phyloP scores from a whole-genome alignment of 2,113 vertebrate genomes.

The Daphoenositta chrysoptera region DNA sequence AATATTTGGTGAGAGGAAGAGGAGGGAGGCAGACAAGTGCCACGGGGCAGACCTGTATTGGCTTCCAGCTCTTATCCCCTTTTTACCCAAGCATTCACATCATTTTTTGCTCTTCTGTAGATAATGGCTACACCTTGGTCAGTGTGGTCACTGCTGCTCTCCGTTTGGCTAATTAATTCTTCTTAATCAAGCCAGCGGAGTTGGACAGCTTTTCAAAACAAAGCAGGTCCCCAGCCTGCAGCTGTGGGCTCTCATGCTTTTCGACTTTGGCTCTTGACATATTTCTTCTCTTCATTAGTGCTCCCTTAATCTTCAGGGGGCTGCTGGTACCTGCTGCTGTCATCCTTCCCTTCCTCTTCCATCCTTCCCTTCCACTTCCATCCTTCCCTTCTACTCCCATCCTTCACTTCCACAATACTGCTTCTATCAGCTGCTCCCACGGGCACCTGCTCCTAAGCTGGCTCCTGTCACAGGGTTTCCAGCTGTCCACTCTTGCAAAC shows the following conservation, averaged over 20 bases:
- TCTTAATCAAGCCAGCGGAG: background rate
- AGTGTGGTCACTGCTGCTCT: background rate
- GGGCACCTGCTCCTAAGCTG: background rate
- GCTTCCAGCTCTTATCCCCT: background rate
- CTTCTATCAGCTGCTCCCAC: background rate
- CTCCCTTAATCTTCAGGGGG: background rate
- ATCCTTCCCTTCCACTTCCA: background rate
- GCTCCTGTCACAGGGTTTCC: background rate
- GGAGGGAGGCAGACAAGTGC: background rate
- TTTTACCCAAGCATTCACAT: background rate
- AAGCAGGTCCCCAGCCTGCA: background rate
- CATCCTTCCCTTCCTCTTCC: background rate
- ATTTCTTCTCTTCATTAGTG: background rate
- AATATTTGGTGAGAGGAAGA: background rate
- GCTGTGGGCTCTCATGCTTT: background rate
- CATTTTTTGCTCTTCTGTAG: background rate
- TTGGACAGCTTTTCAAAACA: slow-evolving; percentile 6
- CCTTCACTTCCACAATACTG: background rate
- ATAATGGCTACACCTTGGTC: background rate
- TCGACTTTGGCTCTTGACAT: background rate
- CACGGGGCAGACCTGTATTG: fast-evolving
- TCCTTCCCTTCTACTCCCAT: background rate
- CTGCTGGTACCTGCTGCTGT: background rate
- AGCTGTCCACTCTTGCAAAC: background rate
- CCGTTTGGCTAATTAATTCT: background rate